Evolutionary conservation across 37 sponge, comb jelly and placozoan genomes (phyloP), one percentile per base, ranked within the genome.

Genomic region (Oscarella lobularis): DNA sequence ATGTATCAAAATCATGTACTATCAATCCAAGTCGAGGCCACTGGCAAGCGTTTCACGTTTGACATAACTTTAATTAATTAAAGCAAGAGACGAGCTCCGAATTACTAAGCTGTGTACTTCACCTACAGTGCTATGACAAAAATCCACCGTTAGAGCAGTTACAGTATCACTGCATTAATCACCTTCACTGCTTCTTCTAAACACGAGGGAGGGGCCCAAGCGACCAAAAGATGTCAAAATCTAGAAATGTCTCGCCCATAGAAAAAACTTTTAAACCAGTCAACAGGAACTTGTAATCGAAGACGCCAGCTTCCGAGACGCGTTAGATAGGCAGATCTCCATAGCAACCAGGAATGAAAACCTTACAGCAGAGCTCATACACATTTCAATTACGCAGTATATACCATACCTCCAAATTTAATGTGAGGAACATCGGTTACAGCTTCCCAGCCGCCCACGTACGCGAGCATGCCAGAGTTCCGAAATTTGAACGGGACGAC

Each of bases 251-350:
- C 93, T 77, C 93, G 40, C 27, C 93, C 93, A 81, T 83, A 88
- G 67, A 92, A 84, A 73, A 86, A 92, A 0, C 87, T 78, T 67
- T 92, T 92, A 20, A 76, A 71, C 93, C 93, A 92, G 67, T 92
- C 93, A 38, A 92, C 73, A 33, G 93, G 93, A 3, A 92, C 93
- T 33, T 92, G 93, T 90, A 88, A 82, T 6, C 93, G 79, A 0
- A 92, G 78, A 39, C 87, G 75, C 93, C 93, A 92, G 79, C 90
- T 92, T 3, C 93, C 93, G 41, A 92, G 85, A 0, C 71, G 81
- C 41, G 93, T 92, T 31, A 81, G 40, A 74, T 92, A 92, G 1
- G 93, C 93, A 20, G 87, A 88, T 20, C 87, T 73, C 93, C 93
- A 92, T 29, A 92, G 75, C 27, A 92, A 5, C 93, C 93, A 92